Base-by-base conservation (phyloP, 2,797 vertebrate genomes). In the Poecile montanus region DNA sequence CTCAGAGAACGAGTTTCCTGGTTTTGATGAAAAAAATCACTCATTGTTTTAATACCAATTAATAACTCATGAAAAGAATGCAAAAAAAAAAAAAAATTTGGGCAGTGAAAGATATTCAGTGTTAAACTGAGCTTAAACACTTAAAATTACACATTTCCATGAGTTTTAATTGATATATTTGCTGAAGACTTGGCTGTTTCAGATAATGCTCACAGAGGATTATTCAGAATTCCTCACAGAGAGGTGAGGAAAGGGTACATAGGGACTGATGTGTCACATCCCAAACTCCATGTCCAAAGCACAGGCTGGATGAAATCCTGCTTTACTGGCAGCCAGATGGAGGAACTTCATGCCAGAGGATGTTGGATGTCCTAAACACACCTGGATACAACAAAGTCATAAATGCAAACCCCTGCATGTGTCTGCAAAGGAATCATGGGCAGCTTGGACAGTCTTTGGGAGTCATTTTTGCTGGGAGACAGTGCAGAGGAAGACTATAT, bases 361-460 rank as follows among this genome's bases (percentile, higher is more conserved):
- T 27, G 21, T 2, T 36, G 45, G 25, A 7, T 56, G 16, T 56
- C 53, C 42, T 32, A 57, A 78, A 42, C 19, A 44, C 25, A 18
- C 3, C 10, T 19, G 16, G 51, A 14, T 34, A 8, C 21, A 45
- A 8, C 26, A n/a, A 60, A 68, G 61, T 13, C 34, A 6, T 30
- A 19, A 20, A 53, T 22, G 10, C 40, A 26, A 81, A 48, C 10
- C 30, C 23, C 21, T 57, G 34, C 34, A 34, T 34, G 18, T 61
- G n/a, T 40, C 44, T 0, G 1, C 27, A n/a, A 8, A 58, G 48
- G 57, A 58, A 5, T 45, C 16, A 3, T 1, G 1, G 29, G 36
- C 3, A 2, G 54, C 60, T 65, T 4, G 1, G 42, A 2, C 25
- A n/a, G 30, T n/a, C 56, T 57, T 36, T 58, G n/a, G 45, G 45